Conservation (phyloP, 2,113 vertebrate genomes). For the Macroglossus sobrinus region DNA sequence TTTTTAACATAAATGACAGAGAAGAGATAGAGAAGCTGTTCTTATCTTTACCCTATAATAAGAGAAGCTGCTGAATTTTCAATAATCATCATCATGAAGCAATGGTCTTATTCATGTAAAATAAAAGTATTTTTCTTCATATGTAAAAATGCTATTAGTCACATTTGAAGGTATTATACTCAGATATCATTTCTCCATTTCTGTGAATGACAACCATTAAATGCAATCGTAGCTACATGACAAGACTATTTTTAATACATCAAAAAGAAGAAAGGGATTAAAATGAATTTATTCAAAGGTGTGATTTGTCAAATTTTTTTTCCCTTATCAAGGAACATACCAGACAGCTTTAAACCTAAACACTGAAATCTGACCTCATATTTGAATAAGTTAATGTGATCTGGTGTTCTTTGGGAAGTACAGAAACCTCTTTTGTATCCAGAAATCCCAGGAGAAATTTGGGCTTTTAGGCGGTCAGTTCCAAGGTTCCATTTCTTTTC, state of each 20-base stretch:
- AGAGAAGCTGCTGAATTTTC: conserved; percentile 78
- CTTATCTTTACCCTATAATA: conserved; percentile 78
- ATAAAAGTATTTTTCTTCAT: conserved; percentile 80
- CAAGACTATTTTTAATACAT: conserved; percentile 88
- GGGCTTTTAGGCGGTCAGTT: conserved; percentile 91
- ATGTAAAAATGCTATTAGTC: conserved; percentile 83
- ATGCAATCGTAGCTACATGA: conserved; percentile 82
- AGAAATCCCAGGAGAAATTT: conserved; percentile 90
- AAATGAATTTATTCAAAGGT: conserved; percentile 90
- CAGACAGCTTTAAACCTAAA: conserved; percentile 87
- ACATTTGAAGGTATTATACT: conserved; percentile 83
- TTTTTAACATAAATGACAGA: conserved; percentile 74
- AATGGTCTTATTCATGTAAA: conserved; percentile 79
- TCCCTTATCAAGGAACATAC: conserved; percentile 77
- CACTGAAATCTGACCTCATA: conserved; percentile 87
- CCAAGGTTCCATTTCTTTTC: conserved; percentile 91
- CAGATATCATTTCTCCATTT: conserved; percentile 85
- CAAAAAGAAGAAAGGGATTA: conserved; percentile 87
- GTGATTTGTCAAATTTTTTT: conserved; percentile 87
- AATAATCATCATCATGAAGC: conserved; percentile 78
- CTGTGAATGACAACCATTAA: conserved; percentile 86
- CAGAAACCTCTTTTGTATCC: conserved; percentile 87
- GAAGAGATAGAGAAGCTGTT: conserved; percentile 54
- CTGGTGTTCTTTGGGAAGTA: conserved; percentile 85
- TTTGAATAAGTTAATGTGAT: conserved; percentile 95